Evolutionary conservation across 2,113 vertebrate species (phyloP).

Genomic region (Salvator merianae): DNA sequence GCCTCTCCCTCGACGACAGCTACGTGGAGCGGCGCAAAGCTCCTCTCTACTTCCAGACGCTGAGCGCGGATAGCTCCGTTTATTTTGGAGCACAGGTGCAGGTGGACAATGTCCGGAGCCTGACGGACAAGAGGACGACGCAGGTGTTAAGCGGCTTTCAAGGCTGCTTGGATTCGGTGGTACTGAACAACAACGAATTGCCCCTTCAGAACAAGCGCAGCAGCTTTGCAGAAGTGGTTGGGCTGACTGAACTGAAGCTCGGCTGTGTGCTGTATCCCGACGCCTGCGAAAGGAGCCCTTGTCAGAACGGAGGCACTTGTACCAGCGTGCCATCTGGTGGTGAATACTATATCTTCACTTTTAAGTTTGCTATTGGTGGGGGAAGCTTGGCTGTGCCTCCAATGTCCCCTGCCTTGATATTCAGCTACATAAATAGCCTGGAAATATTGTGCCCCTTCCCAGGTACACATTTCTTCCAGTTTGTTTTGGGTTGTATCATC

Average conservation of each 20-base stretch:
- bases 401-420: constrained; percentile 27
- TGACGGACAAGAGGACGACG: constrained; percentile 81
- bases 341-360: constrained; percentile 66
- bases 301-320: constrained; percentile 91
- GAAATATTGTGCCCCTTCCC: neutral
- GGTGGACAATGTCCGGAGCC: constrained; percentile 80
- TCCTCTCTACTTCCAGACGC: constrained; percentile 78
- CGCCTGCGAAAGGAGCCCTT: constrained; percentile 86
- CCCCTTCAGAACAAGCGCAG: constrained; percentile 95
- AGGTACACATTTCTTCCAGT: neutral
- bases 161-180: constrained; percentile 93
- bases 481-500: too few relatives aligned
- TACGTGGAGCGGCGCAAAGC: constrained; percentile 89
- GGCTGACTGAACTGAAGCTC: constrained; percentile 90
- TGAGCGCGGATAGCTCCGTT: constrained; percentile 83
- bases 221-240: constrained; percentile 91
- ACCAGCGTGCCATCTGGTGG: constrained; percentile 87
- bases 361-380: accelerated
- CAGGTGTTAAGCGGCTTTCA: constrained; percentile 90
- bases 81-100: constrained; percentile 95
- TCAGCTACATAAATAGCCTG: neutral
- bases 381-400: accelerated
- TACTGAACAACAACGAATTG: constrained; percentile 89
- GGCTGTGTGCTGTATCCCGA: constrained; percentile 94
- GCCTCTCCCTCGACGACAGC: constrained; percentile 91